A percentile compares a stretch with the other conserved stretches of the same genome.
phyloP scores from a whole-genome alignment of 1,140 invertebrate genomes.

The Notospermus geniculatus region DNA sequence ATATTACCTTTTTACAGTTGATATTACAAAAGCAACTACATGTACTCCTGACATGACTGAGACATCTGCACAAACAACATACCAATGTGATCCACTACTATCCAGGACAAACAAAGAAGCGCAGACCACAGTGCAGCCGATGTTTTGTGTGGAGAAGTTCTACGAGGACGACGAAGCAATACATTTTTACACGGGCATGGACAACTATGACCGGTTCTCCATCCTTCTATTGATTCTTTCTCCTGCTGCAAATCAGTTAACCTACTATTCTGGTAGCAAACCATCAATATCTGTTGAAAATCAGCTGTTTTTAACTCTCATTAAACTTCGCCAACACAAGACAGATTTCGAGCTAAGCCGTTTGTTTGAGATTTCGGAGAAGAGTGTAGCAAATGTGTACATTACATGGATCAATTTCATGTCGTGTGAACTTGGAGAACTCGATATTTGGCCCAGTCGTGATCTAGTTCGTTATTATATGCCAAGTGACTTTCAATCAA shows the following conservation, averaged over 20 bases:
- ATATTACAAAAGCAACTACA: too few species aligned
- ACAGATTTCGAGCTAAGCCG: constrained; percentile 31
- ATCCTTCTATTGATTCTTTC: constrained; percentile 19
- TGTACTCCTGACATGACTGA: too few species aligned
- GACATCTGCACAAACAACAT: too few species aligned
- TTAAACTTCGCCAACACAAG: constrained; percentile 31
- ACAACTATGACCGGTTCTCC: constrained; percentile 14
- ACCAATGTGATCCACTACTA: too few species aligned
- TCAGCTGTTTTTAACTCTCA: constrained; percentile 35
- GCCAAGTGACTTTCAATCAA: constrained; percentile 33
- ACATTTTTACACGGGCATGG: too few species aligned
- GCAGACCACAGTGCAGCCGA: too few species aligned
- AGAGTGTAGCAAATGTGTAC: constrained; percentile 30
- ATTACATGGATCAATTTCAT: constrained; percentile 40
- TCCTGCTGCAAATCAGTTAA: constrained; percentile 46
- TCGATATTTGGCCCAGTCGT: constrained; percentile 35
- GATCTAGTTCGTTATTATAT: constrained; percentile 30
- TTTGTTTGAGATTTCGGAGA: constrained; percentile 31
- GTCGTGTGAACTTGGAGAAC: constrained; percentile 25
- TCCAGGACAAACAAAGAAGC: too few species aligned
- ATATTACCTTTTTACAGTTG: too few species aligned
- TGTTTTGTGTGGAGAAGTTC: too few species aligned
- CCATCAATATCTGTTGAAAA: constrained; percentile 20
- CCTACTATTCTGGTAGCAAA: constrained; percentile 24
- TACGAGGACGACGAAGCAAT: constrained; percentile 56